Evolutionary conservation across 1,140 invertebrate genomes (phyloP).

Genomic region (Samia ricini): DNA sequence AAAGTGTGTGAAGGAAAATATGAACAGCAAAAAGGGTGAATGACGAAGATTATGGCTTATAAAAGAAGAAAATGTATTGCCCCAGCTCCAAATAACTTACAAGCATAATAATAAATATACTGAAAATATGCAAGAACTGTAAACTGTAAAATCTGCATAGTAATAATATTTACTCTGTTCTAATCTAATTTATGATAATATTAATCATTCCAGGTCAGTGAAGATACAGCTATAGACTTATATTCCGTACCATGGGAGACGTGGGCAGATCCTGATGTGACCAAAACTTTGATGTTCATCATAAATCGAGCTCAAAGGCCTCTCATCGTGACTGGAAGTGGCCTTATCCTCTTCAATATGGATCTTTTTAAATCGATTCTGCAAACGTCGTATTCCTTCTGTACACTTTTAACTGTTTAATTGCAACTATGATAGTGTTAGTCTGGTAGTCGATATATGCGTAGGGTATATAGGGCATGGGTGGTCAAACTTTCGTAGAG

Average conservation of each 20-base stretch:
- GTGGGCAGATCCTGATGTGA: slow-evolving; percentile 36
- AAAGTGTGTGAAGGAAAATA: too few relatives aligned
- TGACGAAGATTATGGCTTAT: too few relatives aligned
- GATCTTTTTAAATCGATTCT: slow-evolving; percentile 57
- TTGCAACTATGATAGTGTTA: too few relatives aligned
- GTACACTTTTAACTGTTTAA: slow-evolving; percentile 43
- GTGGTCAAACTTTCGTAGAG: too few relatives aligned
- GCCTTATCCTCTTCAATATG: slow-evolving; percentile 54
- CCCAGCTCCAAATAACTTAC: too few relatives aligned
- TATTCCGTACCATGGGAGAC: slow-evolving; percentile 43
- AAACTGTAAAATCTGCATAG: too few relatives aligned
- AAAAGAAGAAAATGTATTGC: too few relatives aligned
- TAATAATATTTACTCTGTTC: neutral
- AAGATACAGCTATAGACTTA: slow-evolving; percentile 43
- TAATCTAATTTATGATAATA: neutral
- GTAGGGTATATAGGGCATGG: too few relatives aligned
- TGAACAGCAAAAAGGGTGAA: too few relatives aligned
- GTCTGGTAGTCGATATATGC: too few relatives aligned
- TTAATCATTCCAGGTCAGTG: slow-evolving; percentile 37
- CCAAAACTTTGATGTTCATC: slow-evolving; percentile 46
- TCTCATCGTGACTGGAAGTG: slow-evolving; percentile 41
- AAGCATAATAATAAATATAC: too few relatives aligned
- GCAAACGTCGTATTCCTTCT: slow-evolving; percentile 59
- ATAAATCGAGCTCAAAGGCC: slow-evolving; percentile 47
- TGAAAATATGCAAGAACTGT: too few relatives aligned